Percentiles rank a stretch among this genome's conserved stretches.
Evolutionary conservation across 2,888 invertebrate genomes (phyloP).

Genomic region (Sinopyrophorus schimmeli): DNA sequence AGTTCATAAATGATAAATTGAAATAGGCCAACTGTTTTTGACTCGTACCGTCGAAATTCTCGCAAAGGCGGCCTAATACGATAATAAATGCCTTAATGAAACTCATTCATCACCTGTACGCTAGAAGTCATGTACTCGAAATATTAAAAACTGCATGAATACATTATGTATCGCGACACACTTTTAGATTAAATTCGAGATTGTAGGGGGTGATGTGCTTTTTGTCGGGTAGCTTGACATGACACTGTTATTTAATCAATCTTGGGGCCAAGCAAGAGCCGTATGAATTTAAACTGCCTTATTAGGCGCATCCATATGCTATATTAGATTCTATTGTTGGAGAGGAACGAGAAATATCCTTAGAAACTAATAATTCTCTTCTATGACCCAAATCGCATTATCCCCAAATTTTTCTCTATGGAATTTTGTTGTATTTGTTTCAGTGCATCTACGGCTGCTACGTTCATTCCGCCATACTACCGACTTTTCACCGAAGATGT

Average conservation of each 20-base stretch:
- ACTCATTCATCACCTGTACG: slow-evolving; percentile 38
- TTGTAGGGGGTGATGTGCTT: slow-evolving; percentile 27
- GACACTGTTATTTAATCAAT: slow-evolving; percentile 48
- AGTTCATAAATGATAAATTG: slow-evolving; percentile 31
- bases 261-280: slow-evolving; percentile 34
- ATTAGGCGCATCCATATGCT: slow-evolving; percentile 45
- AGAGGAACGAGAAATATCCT: slow-evolving; percentile 25
- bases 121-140: slow-evolving; percentile 26
- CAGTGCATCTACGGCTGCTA: slow-evolving; percentile 99
- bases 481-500: slow-evolving; percentile 97
- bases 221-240: slow-evolving; percentile 43
- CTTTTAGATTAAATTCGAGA: slow-evolving; percentile 36
- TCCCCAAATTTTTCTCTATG: slow-evolving; percentile 8
- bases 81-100: slow-evolving; percentile 39
- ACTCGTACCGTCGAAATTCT: slow-evolving; percentile 22
- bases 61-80: slow-evolving; percentile 30
- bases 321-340: slow-evolving; percentile 44
- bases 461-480: slow-evolving; percentile 97
- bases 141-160: slow-evolving; percentile 38
- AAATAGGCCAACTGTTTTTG: slow-evolving; percentile 27
- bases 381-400: slow-evolving; percentile 16
- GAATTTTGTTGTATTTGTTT: slow-evolving; percentile 42
- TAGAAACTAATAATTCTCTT: slow-evolving; percentile 38
- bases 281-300: slow-evolving; percentile 49
- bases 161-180: slow-evolving; percentile 35